A percentile compares a stretch with the other conserved stretches of the same genome.
phyloP scores from a whole-genome alignment of 1,140 invertebrate genomes.

The Maconellicoccus hirsutus region DNA sequence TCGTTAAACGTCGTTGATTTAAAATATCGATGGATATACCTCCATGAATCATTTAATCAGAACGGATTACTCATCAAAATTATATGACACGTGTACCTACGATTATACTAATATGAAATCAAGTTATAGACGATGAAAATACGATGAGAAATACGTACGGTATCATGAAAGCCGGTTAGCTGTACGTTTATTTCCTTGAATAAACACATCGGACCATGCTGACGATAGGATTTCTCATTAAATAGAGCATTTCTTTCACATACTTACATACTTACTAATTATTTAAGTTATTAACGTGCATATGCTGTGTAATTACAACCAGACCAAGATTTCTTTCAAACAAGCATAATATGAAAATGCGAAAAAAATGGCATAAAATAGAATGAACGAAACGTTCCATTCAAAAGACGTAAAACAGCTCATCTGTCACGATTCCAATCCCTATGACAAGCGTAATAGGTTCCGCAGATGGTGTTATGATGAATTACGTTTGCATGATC shows the following conservation, averaged over 20 bases:
- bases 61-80: no score
- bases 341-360: neutral
- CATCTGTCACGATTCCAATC: neutral
- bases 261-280: neutral
- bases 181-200: neutral
- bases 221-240: neutral
- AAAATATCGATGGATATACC: no score
- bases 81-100: no score
- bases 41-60: no score
- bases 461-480: slow-evolving; percentile 1
- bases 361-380: neutral
- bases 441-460: neutral
- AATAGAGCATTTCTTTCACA: slow-evolving; percentile 9
- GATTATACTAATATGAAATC: no score
- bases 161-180: neutral
- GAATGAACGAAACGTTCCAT: neutral
- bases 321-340: neutral
- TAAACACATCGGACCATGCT: neutral
- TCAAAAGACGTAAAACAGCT: neutral
- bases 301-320: neutral
- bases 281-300: neutral
- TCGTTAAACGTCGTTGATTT: no score
- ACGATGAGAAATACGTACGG: neutral
- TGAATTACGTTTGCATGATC: slow-evolving; percentile 4
- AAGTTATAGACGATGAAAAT: no score